phyloP scores from a whole-genome alignment of 2,888 invertebrate species.

The Teleiodes luculella region DNA sequence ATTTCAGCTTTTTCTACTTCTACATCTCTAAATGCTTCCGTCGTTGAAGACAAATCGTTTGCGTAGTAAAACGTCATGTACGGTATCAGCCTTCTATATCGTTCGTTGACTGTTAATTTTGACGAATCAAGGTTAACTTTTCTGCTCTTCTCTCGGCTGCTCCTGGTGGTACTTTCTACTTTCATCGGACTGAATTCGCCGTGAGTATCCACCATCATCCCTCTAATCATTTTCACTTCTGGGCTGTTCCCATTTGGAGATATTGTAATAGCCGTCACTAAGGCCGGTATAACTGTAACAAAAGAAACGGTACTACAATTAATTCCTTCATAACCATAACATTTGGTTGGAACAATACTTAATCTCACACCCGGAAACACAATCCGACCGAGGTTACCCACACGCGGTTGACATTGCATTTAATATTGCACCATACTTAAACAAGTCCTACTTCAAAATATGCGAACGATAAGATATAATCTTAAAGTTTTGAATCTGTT shows the following conservation, averaged over 20 bases:
- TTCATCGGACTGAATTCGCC: slow-evolving; percentile 50
- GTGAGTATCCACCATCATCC: slow-evolving; percentile 57
- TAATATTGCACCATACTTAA: not conserved
- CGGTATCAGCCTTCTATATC: slow-evolving; percentile 87
- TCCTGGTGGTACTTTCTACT: slow-evolving; percentile 33
- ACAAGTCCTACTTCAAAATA: not conserved
- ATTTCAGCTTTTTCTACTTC: slow-evolving; percentile 69
- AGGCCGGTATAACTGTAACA: slow-evolving; percentile 64
- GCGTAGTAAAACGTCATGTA: slow-evolving; percentile 90
- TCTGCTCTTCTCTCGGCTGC: slow-evolving; percentile 38
- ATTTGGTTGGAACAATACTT: not conserved
- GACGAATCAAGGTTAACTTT: slow-evolving; percentile 42
- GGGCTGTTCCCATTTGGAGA: slow-evolving; percentile 75
- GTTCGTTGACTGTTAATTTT: slow-evolving; percentile 78
- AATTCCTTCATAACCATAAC: not conserved
- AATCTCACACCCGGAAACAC: slow-evolving; percentile 3
- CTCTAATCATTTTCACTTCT: slow-evolving; percentile 62
- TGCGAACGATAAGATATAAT: not conserved
- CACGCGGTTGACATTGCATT: slow-evolving; percentile 7
- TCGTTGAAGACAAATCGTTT: slow-evolving; percentile 74
- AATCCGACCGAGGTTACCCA: not conserved
- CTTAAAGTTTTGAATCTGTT: not conserved
- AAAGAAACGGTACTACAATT: slow-evolving; percentile 26
- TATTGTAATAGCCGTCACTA: slow-evolving; percentile 62
- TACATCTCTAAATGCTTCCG: slow-evolving; percentile 49